Base-by-base conservation (phyloP, 2,797 vertebrate genomes). In the Argya squamiceps region DNA sequence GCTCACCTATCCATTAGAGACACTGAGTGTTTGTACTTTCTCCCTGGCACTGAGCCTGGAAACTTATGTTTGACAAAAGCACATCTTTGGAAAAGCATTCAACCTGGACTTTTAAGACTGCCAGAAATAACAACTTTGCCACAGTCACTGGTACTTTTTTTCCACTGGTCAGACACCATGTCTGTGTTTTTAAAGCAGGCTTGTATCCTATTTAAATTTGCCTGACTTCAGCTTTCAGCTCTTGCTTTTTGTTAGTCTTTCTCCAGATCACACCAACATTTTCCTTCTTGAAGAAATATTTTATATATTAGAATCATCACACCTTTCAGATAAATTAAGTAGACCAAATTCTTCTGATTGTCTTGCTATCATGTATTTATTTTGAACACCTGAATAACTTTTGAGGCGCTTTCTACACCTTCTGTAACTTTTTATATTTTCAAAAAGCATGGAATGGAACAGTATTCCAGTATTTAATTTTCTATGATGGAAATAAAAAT, bases 1-100 rank as follows among this genome's bases (percentile, higher is more conserved):
- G 92, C 67, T 96, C 90, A 95, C 95, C 90, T 96, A 69, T 93
- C 83, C 86, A 76, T 96, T 94, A 76, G 90, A 90, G 65, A 39
- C 80, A 62, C 34, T 4, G 60, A 62, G 23, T 52, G 73, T 68
- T 90, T 88, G 73, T 69, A n/a, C 88, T 84, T 88, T 58, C 62
- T 78, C 22, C 20, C 20, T 92, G 92, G 94, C 88, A 27, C n/a
- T 37, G 26, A 92, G 84, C 88, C 93, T 80, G 91, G 94, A 92
- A 94, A 52, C 70, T 93, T 32, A 3, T 69, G 73, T 88, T 93
- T 96, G 70, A 93, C 83, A 84, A 90, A 93, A 92, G 55, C 47
- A 59, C 2, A 1, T 79, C 77, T 95, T 90, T 76, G 58, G 77
- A 79, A 88, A 23, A 88, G 32, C 73, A 76, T 88, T 92, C 77